A percentile compares a stretch with the other conserved stretches of the same genome.
These are phyloP conservation scores for Amblyopsis hoosieri DNA, from an alignment of 2,797 vertebrate species.

Conservation along the genomic window DNA sequence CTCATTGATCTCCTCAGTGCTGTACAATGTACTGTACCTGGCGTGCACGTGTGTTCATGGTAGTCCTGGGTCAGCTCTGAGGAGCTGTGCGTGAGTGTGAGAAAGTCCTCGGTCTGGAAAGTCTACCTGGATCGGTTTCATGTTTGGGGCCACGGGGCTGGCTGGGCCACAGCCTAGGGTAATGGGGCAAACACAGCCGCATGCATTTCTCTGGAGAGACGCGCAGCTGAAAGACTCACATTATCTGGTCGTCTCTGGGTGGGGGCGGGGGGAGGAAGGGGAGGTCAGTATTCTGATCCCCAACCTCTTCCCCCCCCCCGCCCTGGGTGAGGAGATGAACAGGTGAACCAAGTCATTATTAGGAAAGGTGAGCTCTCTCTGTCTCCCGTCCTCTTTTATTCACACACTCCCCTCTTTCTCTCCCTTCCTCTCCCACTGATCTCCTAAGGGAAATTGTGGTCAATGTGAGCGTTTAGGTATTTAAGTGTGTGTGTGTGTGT, in stretches of 20 bases:
- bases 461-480: constrained; percentile 1
- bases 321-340: constrained; percentile 79
- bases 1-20: constrained; percentile 64
- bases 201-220: constrained; percentile 53
- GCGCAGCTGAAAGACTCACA: constrained; percentile 66
- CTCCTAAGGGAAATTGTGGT: constrained; percentile 48
- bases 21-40: constrained; percentile 34
- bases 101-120: constrained; percentile 72
- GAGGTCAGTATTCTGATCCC: constrained; percentile 21
- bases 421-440: constrained; percentile 48
- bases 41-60: constrained; percentile 22
- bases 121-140: constrained; percentile 76
- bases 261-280: neutral
- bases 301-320: constrained; percentile 69
- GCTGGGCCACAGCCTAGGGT: constrained; percentile 37
- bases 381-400: constrained; percentile 44
- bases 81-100: constrained; percentile 72
- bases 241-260: constrained; percentile 63
- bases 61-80: neutral
- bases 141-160: constrained; percentile 57
- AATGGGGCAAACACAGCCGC: constrained; percentile 41
- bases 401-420: constrained; percentile 28
- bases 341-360: constrained; percentile 78
- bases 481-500: constrained; percentile 25
- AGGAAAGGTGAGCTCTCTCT: constrained; percentile 77